A percentile compares a stretch with the other conserved stretches of the same genome.
Conservation (phyloP, 2,888 invertebrate species). For the Callimorpha dominula region DNA sequence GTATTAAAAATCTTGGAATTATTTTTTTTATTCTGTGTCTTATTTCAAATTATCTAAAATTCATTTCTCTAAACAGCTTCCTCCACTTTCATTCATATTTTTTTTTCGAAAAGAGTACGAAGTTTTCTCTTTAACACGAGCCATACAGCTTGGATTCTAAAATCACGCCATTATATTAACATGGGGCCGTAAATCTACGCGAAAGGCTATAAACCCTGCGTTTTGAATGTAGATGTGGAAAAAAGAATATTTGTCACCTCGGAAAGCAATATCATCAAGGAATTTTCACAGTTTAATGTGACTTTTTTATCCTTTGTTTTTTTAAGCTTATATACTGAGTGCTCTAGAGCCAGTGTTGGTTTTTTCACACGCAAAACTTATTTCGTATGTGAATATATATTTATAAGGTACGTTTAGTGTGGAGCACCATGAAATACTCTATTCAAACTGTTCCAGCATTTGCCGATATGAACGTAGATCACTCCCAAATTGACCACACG, state of each 20-base stretch:
- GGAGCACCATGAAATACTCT: no score
- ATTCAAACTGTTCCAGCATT: no score
- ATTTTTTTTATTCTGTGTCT: no score
- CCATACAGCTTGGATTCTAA: constrained; percentile 26
- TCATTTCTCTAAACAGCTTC: neutral
- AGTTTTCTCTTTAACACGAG: constrained; percentile 11
- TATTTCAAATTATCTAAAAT: no score
- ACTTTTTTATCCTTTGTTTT: constrained; percentile 14
- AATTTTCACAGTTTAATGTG: constrained; percentile 19
- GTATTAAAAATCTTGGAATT: no score
- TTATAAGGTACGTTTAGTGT: no score
- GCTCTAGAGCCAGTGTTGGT: neutral
- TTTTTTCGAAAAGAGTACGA: neutral
- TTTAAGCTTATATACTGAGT: constrained; percentile 17
- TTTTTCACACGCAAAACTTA: neutral
- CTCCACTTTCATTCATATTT: neutral
- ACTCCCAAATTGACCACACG: no score
- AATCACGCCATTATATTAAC: constrained; percentile 46
- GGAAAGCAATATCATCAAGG: constrained; percentile 17
- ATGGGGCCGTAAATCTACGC: constrained; percentile 41
- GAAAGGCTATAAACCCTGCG: constrained; percentile 39
- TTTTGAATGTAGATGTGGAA: constrained; percentile 53
- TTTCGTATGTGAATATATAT: no score
- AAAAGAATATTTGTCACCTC: constrained; percentile 42
- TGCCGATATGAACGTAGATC: no score